These are phyloP conservation scores for Nothocercus julius DNA, from an alignment of 2,113 vertebrate genomes.

Conservation along the genomic window DNA sequence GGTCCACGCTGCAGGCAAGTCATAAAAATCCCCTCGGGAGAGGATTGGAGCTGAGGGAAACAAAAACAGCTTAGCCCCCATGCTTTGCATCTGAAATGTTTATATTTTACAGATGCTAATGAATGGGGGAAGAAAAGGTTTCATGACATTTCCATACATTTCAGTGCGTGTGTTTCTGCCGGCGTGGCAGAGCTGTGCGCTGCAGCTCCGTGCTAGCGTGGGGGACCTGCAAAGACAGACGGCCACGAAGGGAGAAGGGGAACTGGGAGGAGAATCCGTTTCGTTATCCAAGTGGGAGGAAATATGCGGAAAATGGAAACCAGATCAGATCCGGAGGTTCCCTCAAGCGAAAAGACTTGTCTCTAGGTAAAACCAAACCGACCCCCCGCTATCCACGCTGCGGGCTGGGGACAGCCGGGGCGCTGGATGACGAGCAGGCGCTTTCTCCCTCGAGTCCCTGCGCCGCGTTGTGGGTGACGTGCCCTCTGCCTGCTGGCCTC, in stretches of 20 bases:
- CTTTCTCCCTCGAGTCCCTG: not conserved
- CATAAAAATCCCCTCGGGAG: not conserved
- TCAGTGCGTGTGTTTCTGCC: not conserved
- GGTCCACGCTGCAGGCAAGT: not conserved
- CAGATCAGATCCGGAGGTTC: not conserved
- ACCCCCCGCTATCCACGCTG: not conserved
- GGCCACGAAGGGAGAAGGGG: not conserved
- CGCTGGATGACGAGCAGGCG: not conserved
- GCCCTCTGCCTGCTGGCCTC: not conserved
- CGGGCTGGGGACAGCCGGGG: not conserved
- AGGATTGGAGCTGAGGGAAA: not conserved
- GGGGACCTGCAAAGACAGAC: not conserved
- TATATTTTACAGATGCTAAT: not conserved
- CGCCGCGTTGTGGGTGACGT: accelerated
- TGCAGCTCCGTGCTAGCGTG: accelerated
- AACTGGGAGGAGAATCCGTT: not conserved
- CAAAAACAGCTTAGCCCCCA: not conserved
- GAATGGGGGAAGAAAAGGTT: not conserved
- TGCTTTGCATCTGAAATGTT: not conserved
- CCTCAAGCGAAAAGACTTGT: not conserved
- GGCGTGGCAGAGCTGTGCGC: not conserved
- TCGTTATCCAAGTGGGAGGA: not conserved
- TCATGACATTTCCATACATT: not conserved
- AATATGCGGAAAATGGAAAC: not conserved
- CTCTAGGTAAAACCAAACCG: not conserved